A percentile compares a stretch with the other conserved stretches of the same genome.
Evolutionary conservation across 1,140 invertebrate species (phyloP).

Genomic region (Megalopta genalis): DNA sequence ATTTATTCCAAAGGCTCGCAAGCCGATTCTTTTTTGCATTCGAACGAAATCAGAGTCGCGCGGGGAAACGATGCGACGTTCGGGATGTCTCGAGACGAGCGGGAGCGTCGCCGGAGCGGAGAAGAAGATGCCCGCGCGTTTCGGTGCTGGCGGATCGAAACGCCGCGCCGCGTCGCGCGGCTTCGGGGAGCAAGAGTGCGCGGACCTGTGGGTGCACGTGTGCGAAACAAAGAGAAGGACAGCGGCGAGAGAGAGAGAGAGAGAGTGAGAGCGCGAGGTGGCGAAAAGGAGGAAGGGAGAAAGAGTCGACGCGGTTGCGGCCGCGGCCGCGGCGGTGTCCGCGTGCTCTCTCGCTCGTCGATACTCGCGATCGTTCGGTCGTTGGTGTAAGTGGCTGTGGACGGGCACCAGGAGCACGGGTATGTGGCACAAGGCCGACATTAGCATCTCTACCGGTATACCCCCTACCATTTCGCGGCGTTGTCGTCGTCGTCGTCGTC

Average conservation of each 20-base stretch:
- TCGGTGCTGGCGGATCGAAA: constrained; percentile 34
- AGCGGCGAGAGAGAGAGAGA: too few relatives aligned
- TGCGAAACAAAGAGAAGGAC: not conserved
- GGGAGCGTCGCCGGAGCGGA: constrained; percentile 31
- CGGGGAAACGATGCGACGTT: too few relatives aligned
- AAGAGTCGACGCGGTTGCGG: not conserved
- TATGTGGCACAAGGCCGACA: constrained; percentile 80
- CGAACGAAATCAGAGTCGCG: too few relatives aligned
- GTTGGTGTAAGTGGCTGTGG: constrained; percentile 51
- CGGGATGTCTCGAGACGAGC: too few relatives aligned
- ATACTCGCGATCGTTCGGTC: constrained; percentile 15
- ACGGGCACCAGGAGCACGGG: constrained; percentile 68
- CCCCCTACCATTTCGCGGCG: constrained; percentile 70
- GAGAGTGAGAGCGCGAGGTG: too few relatives aligned
- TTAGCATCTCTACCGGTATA: constrained; percentile 81
- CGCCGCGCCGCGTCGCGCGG: not conserved
- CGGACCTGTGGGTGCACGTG: not conserved
- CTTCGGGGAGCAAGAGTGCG: not conserved
- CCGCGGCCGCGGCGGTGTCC: constrained; percentile 18
- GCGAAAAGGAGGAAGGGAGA: too few relatives aligned
- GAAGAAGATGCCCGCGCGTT: constrained; percentile 43
- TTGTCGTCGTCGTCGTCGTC: constrained; percentile 64
- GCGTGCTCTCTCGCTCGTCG: constrained; percentile 46
- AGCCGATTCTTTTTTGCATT: too few relatives aligned
- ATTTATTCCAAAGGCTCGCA: too few relatives aligned